Base-by-base conservation (phyloP, 2,113 vertebrate species). In the Narcine bancroftii region DNA sequence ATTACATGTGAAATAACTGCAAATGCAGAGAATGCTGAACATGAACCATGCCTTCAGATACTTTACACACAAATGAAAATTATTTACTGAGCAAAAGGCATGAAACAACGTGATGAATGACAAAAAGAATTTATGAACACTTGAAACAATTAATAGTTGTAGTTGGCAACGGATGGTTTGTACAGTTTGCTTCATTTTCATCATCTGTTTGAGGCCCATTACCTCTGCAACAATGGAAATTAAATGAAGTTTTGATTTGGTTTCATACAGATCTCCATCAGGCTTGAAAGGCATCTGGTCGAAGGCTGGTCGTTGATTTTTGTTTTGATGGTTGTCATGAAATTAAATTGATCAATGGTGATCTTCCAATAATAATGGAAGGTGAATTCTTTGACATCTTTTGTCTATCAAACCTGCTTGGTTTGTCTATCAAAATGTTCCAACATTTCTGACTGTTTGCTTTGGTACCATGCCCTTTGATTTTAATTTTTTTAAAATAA, bases 61-160 rank as follows among this genome's bases (percentile, higher is more conserved):
- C 53, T 87, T 87, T 87, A 6, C 60, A 65, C 5, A 42, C 24
- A 39, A 89, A 19, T 65, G 85, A 89, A 33, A 89, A 33, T 65
- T 89, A 65, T 36, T 89, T 89, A 56, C 85, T 63, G 85, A 89
- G 56, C 60, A 60, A 63, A 65, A 89, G 85, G 85, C 39, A 39
- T 53, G 65, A 89, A 63, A 89, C 29, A 89, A 89, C 60, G 36
- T 89, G 56, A 65, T 89, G 60, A 63, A 89, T 89, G 36, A 65
- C 56, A 60, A 89, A 89, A 89, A 36, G 36, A 89, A 65, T 89
- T 89, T n/a, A 65, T 36, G 36, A 89, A 63, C 17, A 6, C 85
- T 89, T 65, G 85, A 65, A 65, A 65, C 63, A 56, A 65, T 89
- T 89, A 63, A 89, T 89, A 24, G 56, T 65, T 89, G 56, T 65